Evolutionary conservation across 2,888 invertebrate genomes (phyloP).

Genomic region (Caenorhabditis plicata): DNA sequence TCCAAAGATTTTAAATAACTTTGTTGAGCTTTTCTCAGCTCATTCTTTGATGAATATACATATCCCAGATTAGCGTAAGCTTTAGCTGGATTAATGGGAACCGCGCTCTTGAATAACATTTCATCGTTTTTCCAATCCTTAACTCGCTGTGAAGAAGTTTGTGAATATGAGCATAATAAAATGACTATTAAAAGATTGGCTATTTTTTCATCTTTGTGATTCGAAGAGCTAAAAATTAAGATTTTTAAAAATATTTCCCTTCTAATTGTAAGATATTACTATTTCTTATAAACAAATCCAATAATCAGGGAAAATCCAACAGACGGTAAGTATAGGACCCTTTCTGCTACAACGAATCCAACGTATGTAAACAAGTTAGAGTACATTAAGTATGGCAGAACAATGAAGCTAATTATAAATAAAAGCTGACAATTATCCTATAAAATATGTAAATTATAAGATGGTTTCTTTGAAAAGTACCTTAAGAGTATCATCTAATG

Average conservation of each 20-base stretch:
- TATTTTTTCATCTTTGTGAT: no score
- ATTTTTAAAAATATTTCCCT: neutral
- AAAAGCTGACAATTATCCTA: no score
- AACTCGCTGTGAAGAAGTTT: slow-evolving; percentile 10
- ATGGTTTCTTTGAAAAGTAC: no score
- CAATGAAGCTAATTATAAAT: slow-evolving; percentile 6
- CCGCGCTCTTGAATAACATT: slow-evolving; percentile 81
- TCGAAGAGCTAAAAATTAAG: slow-evolving; percentile 5
- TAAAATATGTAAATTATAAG: no score
- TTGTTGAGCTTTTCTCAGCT: slow-evolving; percentile 83
- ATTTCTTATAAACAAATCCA: slow-evolving; percentile 65
- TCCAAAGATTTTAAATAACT: slow-evolving; percentile 87
- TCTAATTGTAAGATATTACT: no score
- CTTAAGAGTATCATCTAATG: no score
- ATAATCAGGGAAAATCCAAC: slow-evolving; percentile 89
- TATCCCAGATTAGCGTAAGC: slow-evolving; percentile 88
- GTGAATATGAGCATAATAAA: neutral
- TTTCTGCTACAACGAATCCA: slow-evolving; percentile 94
- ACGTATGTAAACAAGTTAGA: slow-evolving; percentile 95
- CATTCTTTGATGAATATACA: slow-evolving; percentile 85
- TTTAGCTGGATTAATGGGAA: slow-evolving; percentile 92
- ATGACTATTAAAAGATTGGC: no score
- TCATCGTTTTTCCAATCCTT: slow-evolving; percentile 46
- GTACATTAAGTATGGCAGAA: slow-evolving; percentile 66
- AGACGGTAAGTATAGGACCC: slow-evolving; percentile 91